These are phyloP conservation scores for Fissipunctia ypsillon DNA, from an alignment of 2,888 invertebrate species.

Conservation along the genomic window DNA sequence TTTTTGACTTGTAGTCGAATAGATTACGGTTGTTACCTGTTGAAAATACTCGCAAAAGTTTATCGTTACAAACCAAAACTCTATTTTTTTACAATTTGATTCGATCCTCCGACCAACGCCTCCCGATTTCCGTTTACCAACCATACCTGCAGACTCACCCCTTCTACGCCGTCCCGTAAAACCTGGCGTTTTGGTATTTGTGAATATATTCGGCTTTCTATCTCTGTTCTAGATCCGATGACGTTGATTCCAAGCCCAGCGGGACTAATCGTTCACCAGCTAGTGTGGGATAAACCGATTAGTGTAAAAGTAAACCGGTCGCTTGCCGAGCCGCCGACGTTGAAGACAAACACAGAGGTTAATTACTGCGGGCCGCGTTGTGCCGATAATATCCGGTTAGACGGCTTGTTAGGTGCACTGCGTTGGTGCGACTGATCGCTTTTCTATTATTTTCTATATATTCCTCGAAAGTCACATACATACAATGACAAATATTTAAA, in stretches of 20 bases:
- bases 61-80: neutral
- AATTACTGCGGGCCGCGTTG: conserved; percentile 52
- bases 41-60: neutral
- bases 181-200: conserved; percentile 28
- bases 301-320: conserved; percentile 51
- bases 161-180: conserved; percentile 10
- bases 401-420: conserved; percentile 7
- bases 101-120: neutral
- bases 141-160: neutral
- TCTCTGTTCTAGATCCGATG: conserved; percentile 49
- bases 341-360: conserved; percentile 62
- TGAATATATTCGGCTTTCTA: conserved; percentile 42
- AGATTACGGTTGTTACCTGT: no score
- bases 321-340: conserved; percentile 37
- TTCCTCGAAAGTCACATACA: no score
- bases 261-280: conserved; percentile 56
- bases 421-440: conserved; percentile 1
- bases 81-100: neutral
- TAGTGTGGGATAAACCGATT: conserved; percentile 53
- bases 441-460: neutral
- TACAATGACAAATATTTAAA: no score
- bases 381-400: conserved; percentile 37
- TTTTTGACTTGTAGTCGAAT: neutral
- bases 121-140: conserved; percentile 2
- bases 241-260: conserved; percentile 38